phyloP scores from a whole-genome alignment of 2,797 vertebrate species.

The Scolopax rusticola region DNA sequence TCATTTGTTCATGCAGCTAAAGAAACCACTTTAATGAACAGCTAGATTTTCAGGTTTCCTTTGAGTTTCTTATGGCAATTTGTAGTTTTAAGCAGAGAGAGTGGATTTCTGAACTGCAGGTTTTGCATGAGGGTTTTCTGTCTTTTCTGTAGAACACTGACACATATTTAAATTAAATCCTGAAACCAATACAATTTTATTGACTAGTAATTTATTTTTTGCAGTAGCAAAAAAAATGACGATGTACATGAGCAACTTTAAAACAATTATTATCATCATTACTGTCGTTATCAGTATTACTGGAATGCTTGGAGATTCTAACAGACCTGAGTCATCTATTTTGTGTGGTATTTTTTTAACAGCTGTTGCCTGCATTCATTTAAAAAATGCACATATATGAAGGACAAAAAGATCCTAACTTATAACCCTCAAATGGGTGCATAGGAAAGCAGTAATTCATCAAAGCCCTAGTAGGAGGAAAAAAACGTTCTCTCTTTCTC shows the following conservation, averaged over 20 bases:
- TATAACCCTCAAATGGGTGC: fast-evolving
- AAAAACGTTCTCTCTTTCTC: not conserved
- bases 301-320: not conserved
- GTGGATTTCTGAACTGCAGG: not conserved
- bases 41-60: not conserved
- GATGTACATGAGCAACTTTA: not conserved
- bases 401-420: not conserved
- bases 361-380: not conserved
- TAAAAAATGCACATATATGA: not conserved
- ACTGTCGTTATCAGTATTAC: not conserved
- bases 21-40: not conserved
- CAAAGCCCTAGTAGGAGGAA: not conserved
- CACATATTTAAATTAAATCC: not conserved
- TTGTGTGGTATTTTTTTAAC: not conserved
- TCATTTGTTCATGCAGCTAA: not conserved
- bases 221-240: not conserved
- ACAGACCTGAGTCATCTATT: not conserved
- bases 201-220: not conserved
- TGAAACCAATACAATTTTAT: not conserved
- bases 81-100: not conserved
- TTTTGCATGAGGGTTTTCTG: not conserved
- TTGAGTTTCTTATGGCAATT: not conserved
- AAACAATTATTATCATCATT: not conserved
- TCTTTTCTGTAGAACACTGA: not conserved
- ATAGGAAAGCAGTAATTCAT: not conserved